Evolutionary conservation across 2,888 invertebrate species (phyloP), one percentile per base, ranked within the genome.

Genomic region (Nowickia ferox): DNA sequence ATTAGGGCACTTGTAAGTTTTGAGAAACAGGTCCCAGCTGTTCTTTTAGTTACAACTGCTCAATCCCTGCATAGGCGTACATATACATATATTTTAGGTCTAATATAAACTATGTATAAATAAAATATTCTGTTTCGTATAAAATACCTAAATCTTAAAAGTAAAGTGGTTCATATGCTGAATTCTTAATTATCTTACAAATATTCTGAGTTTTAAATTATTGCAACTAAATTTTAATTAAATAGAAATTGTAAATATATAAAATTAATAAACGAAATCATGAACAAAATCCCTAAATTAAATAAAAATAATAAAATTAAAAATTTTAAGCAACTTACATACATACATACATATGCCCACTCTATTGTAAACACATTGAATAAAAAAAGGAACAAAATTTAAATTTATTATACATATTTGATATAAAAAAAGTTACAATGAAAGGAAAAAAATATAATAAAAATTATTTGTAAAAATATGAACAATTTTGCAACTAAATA

Each of bases 271-370:
- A 68, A 61, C 10, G 30, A 51, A 66, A 48, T 38, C 51, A 44
- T 53, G 61, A 75, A 81, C 81, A 79, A 81, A 81, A 68, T 61
- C 51, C 66, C 74, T 53, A 59, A 22, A 53, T 75, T 40, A 75
- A 74, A 65, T 3, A 19, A 19, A 42, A 68, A 65, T 3, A 11
- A 19, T 30, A 68, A 69, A 53, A n/a, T n/a, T n/a, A 48, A 57
- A 74, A 19, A 71, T 68, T 53, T 53, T 68, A 46, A 55, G 65
- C 30, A 51, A 48, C 22, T 44, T 65, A 46, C 46, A 46, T 46
- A 46, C 46, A 44, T 44, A 44, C 44, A 3, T 44, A 46, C 51
- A 53, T 53, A 57, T 71, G 61, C 75, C 55, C 46, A 69, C 15
- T 66, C 40, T 53, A 68, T 48, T 80, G 44, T 74, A 59, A 42